Conservation (phyloP, 2,113 vertebrate species). For the Xyrauchen texanus region DNA sequence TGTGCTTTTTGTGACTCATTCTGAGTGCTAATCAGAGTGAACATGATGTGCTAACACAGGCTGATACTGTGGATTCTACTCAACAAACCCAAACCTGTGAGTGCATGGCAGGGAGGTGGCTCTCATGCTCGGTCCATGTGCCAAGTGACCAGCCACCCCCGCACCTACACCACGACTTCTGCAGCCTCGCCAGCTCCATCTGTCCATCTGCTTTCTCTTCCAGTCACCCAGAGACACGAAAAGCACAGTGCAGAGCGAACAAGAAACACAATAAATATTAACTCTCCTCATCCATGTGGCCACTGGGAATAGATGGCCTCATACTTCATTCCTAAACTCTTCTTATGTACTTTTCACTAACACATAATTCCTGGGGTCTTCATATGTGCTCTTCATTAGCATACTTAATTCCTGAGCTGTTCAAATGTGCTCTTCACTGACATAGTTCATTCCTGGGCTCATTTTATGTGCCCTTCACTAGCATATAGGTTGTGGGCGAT, state of each 20-base stretch:
- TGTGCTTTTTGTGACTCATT: constrained; percentile 19
- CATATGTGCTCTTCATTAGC: not conserved
- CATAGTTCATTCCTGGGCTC: not conserved
- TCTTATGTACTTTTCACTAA: too few species aligned
- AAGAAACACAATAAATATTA: too few species aligned
- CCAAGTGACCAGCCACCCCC: constrained; percentile 68
- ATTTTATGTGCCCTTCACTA: too few species aligned
- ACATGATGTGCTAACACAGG: too few species aligned
- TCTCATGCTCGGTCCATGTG: constrained; percentile 60
- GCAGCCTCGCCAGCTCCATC: constrained; percentile 65
- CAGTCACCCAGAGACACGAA: constrained; percentile 49
- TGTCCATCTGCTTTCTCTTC: constrained; percentile 72
- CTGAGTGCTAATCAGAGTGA: too few species aligned
- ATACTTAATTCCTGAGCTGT: constrained; percentile 21
- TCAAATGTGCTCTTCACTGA: not conserved
- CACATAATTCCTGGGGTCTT: too few species aligned
- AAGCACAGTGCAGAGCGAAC: too few species aligned
- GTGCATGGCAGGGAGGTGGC: constrained; percentile 47
- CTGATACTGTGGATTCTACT: not conserved
- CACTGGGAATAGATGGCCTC: too few species aligned
- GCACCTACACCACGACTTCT: constrained; percentile 57
- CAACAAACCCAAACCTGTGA: constrained; percentile 34
- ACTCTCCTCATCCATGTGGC: too few species aligned
- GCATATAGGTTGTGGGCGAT: too few species aligned
- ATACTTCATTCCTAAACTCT: too few species aligned